These are phyloP conservation scores for Yponomeuta malinellus DNA, from an alignment of 2,888 invertebrate species.

Conservation along the genomic window DNA sequence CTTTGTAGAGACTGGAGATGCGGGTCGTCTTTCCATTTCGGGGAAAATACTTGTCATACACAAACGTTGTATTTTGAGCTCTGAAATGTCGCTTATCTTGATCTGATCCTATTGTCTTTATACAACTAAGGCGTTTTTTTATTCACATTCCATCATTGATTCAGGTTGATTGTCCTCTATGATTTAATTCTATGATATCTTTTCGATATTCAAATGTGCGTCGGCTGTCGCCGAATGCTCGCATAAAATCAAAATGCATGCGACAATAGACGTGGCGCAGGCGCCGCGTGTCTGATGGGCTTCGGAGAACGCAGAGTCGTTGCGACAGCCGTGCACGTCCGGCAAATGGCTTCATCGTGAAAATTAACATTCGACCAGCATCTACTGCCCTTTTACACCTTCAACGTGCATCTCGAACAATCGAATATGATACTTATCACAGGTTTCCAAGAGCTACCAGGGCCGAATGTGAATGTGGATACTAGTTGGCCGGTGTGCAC, in stretches of 20 bases:
- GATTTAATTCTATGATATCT: conserved; percentile 2
- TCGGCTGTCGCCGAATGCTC: conserved; percentile 21
- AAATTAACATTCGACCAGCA: conserved; percentile 69
- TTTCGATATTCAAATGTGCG: conserved; percentile 8
- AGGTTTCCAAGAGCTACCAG: not conserved
- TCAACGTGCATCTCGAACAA: conserved; percentile 15
- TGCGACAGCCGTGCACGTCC: conserved; percentile 56
- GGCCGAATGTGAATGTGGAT: not conserved
- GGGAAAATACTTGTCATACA: not conserved
- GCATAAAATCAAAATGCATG: conserved; percentile 47
- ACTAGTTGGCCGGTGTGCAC: conserved; percentile 10
- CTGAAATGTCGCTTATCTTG: not conserved
- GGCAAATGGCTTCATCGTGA: conserved; percentile 66
- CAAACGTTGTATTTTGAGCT: not conserved
- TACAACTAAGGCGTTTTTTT: not conserved
- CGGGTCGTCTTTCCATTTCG: conserved; percentile 1
- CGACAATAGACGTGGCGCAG: conserved; percentile 49
- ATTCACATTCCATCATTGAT: not conserved
- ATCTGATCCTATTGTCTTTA: not conserved
- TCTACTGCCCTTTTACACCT: conserved; percentile 31
- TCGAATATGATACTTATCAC: not conserved
- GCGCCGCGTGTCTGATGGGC: conserved; percentile 36
- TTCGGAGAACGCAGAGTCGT: conserved; percentile 62
- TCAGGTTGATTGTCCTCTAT: not conserved
- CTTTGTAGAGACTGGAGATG: conserved; percentile 4